These are phyloP conservation scores for Ispidina picta DNA, from an alignment of 2,797 vertebrate species.

Conservation along the genomic window DNA sequence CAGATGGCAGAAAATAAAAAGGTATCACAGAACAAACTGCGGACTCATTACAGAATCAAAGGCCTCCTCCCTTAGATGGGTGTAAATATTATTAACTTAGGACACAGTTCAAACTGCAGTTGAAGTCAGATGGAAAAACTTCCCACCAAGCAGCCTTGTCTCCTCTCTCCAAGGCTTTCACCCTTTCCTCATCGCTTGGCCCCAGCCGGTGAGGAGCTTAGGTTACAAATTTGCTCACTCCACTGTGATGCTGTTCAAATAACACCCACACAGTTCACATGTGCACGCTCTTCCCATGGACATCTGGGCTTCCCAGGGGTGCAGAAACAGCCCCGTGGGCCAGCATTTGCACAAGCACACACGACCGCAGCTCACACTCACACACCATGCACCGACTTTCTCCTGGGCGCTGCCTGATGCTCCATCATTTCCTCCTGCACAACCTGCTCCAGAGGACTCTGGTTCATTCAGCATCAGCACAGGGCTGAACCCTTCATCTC, in stretches of 20 bases:
- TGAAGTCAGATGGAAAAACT: slow-evolving; percentile 53
- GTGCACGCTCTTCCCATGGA: background rate
- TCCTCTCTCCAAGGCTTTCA: slow-evolving; percentile 47
- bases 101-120: slow-evolving; percentile 1
- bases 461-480: too few relatives aligned
- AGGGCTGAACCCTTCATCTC: background rate
- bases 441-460: background rate
- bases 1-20: slow-evolving; percentile 21
- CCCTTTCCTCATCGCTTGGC: slow-evolving; percentile 65
- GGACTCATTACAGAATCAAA: slow-evolving; percentile 34
- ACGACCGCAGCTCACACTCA: background rate
- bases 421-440: background rate
- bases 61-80: background rate
- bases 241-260: slow-evolving; percentile 10
- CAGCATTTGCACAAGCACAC: background rate
- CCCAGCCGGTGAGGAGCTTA: background rate
- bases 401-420: accelerated
- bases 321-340: background rate
- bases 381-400: background rate
- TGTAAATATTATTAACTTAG: slow-evolving; percentile 53
- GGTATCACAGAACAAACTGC: background rate
- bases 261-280: slow-evolving; percentile 53
- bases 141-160: background rate
- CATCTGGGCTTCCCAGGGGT: background rate
- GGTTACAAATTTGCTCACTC: slow-evolving; percentile 39